phyloP scores from a whole-genome alignment of 53 echinoderm and acorn worm species.

The Mesocentrotus franciscanus region DNA sequence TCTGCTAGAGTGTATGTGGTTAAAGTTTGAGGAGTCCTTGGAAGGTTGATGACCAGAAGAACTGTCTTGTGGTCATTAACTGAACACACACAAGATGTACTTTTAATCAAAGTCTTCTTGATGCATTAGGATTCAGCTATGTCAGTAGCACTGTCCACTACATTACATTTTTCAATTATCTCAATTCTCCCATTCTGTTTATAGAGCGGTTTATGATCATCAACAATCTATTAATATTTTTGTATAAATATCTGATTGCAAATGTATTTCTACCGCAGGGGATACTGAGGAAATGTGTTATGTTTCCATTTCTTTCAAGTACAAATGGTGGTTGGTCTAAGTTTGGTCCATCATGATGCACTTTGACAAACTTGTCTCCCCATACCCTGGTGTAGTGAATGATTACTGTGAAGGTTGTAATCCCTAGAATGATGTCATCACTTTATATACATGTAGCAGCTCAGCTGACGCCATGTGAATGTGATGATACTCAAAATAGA shows the following conservation, averaged over 20 bases:
- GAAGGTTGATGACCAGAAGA: slow-evolving; percentile 44
- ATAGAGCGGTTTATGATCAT: background rate
- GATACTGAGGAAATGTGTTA: no score
- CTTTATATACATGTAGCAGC: background rate
- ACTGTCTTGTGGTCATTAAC: background rate
- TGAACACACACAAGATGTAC: slow-evolving; percentile 32
- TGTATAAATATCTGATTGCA: background rate
- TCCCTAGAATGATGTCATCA: background rate
- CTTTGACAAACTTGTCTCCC: background rate
- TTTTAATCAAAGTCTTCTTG: slow-evolving; percentile 25
- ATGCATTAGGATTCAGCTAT: background rate
- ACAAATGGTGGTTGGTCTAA: no score
- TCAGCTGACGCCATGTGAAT: background rate
- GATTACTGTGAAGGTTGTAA: background rate
- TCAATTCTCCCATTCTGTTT: background rate
- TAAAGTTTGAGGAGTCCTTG: background rate
- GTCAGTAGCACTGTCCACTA: background rate
- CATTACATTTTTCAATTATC: background rate
- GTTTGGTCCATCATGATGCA: no score
- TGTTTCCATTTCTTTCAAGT: no score
- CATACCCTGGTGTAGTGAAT: background rate
- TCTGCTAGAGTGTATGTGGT: background rate
- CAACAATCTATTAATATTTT: background rate
- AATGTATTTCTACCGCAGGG: background rate
- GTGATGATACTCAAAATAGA: no score